Evolutionary conservation across 2,888 invertebrate genomes (phyloP), one percentile per base, ranked within the genome.

Genomic region (Chelonus formosanus): DNA sequence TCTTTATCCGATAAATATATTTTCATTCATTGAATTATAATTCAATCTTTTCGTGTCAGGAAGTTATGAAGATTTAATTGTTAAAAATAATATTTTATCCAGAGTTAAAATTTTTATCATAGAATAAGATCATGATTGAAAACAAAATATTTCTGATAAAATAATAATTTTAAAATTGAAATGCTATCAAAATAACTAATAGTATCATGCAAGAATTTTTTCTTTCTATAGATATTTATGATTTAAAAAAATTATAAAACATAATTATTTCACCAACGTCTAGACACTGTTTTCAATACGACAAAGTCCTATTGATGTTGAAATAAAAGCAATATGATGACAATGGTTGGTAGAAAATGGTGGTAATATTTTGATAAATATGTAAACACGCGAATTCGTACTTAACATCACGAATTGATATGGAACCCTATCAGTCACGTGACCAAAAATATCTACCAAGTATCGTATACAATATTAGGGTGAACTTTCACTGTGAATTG

Each of bases 321-420:
- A 40, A 10, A 5, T 32, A n/a, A 10, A 20, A 47, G 58, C 47
- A 58, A 47, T n/a, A n/a, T 8, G 5, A 58, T 58, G 35, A 35
- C 58, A 34, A 35, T 34, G 34, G 58, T 34, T 47, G 8, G 54
- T 35, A 44, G 58, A 54, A 55, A 44, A 44, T 36, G 44, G 55
- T 65, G 40, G 54, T 55, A 53, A 43, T 20, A 44, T 45, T 53
- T 47, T 63, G 50, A 65, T 50, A 63, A 67, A 60, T 48, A 68
- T 68, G 52, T 58, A 48, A 68, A 68, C 83, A 83, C 83, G 83
- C 83, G 78, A 83, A 80, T 69, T 68, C 67, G 76, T 75, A 81
- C 76, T 83, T 83, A 83, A 81, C 78, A 73, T 76, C 76, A 71
- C 72, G 78, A 77, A 79, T 77, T 76, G 77, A 75, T 77, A 77